Evolutionary conservation across 37 sponge, comb jelly and placozoan genomes (phyloP).

Genomic region (Spongilla lacustris): DNA sequence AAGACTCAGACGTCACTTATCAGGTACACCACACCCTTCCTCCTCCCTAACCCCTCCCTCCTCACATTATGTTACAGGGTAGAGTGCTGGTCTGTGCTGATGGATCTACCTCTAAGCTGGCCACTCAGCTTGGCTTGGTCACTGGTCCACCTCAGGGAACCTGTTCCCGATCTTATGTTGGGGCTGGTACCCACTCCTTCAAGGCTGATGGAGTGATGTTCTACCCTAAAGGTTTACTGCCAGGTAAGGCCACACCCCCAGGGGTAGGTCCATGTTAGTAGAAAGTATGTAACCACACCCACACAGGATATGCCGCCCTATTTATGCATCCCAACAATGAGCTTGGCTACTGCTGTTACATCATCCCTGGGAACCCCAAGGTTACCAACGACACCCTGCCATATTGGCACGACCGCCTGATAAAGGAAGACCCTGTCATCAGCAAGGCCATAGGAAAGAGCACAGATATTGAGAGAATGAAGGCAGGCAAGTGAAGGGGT

Average conservation of each 20-base stretch:
- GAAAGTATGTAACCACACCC: no score
- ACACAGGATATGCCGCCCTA: slow-evolving; percentile 53
- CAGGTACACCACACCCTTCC: not conserved
- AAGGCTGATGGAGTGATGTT: slow-evolving; percentile 74
- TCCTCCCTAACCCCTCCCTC: not conserved
- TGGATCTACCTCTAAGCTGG: slow-evolving; percentile 63
- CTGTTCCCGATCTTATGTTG: slow-evolving; percentile 61
- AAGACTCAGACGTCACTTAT: slow-evolving; percentile 25
- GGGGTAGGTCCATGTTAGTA: no score
- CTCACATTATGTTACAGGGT: slow-evolving; percentile 2
- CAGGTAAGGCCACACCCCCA: slow-evolving; percentile 29
- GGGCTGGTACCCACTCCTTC: slow-evolving; percentile 65
- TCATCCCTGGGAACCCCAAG: slow-evolving; percentile 71
- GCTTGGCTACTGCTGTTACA: slow-evolving; percentile 57
- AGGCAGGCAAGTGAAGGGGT: slow-evolving; percentile 16
- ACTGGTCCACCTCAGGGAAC: slow-evolving; percentile 37
- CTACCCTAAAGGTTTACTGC: slow-evolving; percentile 40
- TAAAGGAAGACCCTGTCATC: slow-evolving; percentile 53
- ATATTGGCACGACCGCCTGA: slow-evolving; percentile 58
- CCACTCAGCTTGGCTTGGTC: slow-evolving; percentile 52
- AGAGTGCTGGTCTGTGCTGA: slow-evolving; percentile 72
- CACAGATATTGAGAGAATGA: slow-evolving; percentile 51
- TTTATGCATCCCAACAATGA: slow-evolving; percentile 60
- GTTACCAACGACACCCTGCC: slow-evolving; percentile 45
- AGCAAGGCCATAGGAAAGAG: slow-evolving; percentile 58